Base-by-base conservation (phyloP, 2,797 vertebrate genomes). In the Pseudochaenichthys georgianus region DNA sequence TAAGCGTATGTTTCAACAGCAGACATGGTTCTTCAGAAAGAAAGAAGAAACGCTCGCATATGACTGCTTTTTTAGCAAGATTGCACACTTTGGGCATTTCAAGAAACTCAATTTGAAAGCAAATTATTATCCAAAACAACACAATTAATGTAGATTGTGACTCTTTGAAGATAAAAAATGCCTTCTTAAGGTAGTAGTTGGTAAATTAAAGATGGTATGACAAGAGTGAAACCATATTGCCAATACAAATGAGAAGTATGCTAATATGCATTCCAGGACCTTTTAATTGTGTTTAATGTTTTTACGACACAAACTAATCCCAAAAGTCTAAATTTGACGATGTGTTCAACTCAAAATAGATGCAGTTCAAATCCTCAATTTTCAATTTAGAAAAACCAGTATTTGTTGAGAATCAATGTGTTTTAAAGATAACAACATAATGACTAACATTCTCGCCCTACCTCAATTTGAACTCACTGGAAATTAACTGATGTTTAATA, bases 1-100 rank as follows among this genome's bases (percentile, higher is more conserved):
- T 31, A 54, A 79, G 45, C 48, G 9, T 68, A 69, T 72, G 47
- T 86, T 74, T 64, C n/a, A 65, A 55, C 62, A 12, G 50, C 52
- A 45, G 47, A 77, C 43, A 59, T 9, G 0, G 7, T 62, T 75
- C n/a, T 57, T 28, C 31, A 70, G 16, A 51, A 16, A 41, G 55
- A 60, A 69, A 50, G 15, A 15, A 46, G 19, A 38, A 19, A 45
- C 23, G 57, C 16, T 19, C 38, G 16, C 16, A 23, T 54, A 74
- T 13, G 9, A 28, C 1, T 5, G 52, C 12, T 5, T 34, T 28
- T 13, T 28, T 31, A 6, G 13, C 17, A 17, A 23, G 28, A 48
- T 11, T 2, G 23, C 13, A 15, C 13, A 2, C 0, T 34, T 34
- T 54, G 43, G 19, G 8, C 52, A 38, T 16, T 21, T 73, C 13